A percentile compares a stretch with the other conserved stretches of the same genome.
Conservation (phyloP, 2,113 vertebrate species). For the Brachyistius frenatus region DNA sequence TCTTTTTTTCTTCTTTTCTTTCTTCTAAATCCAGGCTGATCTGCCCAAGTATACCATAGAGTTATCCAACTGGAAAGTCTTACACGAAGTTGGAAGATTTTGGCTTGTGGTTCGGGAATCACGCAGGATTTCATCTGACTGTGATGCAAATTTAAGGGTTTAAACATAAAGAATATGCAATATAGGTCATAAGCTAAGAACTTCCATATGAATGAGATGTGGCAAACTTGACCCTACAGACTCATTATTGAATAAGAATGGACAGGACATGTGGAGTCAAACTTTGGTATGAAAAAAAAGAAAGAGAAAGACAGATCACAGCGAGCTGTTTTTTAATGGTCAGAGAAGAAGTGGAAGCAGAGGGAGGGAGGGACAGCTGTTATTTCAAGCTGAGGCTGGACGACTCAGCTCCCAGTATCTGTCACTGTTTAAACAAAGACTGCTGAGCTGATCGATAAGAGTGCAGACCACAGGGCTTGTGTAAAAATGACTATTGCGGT, state of each 20-base stretch:
- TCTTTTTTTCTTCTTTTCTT: slow-evolving; percentile 19
- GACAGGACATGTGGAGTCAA: not conserved
- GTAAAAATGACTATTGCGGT: slow-evolving; percentile 35
- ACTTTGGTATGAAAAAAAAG: slow-evolving; percentile 1
- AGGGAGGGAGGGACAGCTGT: slow-evolving; percentile 32
- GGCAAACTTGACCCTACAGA: not conserved
- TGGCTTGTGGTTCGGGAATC: slow-evolving; percentile 25
- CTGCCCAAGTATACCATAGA: slow-evolving; percentile 36
- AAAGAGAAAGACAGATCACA: slow-evolving; percentile 65
- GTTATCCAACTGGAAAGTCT: slow-evolving; percentile 59
- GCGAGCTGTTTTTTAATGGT: slow-evolving; percentile 72
- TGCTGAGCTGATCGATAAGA: slow-evolving; percentile 64
- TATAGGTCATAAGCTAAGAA: not conserved
- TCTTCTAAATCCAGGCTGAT: slow-evolving; percentile 61
- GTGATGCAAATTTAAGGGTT: slow-evolving; percentile 26
- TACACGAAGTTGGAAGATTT: slow-evolving; percentile 52
- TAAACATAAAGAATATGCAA: slow-evolving; percentile 4
- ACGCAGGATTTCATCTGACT: slow-evolving; percentile 32
- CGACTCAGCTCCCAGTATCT: slow-evolving; percentile 59
- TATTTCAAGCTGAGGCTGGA: slow-evolving; percentile 63
- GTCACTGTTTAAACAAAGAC: slow-evolving; percentile 73
- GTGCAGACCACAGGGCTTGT: slow-evolving; percentile 35
- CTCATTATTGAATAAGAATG: not conserved
- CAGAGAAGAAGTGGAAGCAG: slow-evolving; percentile 25
- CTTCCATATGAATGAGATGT: not conserved